These are phyloP conservation scores for Aythya baeri DNA, from an alignment of 2,113 vertebrate genomes.

Conservation along the genomic window DNA sequence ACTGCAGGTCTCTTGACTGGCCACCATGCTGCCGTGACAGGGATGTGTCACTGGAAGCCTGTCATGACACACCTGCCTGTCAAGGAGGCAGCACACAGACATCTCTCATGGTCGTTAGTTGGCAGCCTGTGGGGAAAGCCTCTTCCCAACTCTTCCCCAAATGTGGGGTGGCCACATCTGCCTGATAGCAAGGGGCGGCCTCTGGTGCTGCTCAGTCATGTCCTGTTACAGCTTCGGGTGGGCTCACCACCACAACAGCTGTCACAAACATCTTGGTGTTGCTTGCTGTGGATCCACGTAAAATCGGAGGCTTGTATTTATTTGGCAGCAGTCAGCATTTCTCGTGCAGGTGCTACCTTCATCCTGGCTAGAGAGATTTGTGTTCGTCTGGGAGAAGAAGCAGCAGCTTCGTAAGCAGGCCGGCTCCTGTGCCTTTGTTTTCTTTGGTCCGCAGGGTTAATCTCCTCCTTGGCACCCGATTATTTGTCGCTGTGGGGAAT, in stretches of 20 bases:
- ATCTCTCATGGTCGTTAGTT: neutral
- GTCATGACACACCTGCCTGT: neutral
- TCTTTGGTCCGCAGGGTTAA: conserved; percentile 29
- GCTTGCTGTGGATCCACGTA: neutral
- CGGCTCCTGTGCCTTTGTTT: conserved; percentile 1
- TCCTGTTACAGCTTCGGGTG: neutral
- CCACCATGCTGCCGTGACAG: neutral
- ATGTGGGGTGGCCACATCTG: neutral
- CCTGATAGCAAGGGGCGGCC: neutral
- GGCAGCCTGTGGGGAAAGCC: neutral
- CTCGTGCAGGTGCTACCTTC: neutral
- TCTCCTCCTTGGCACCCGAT: conserved; percentile 60
- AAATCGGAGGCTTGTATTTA: neutral
- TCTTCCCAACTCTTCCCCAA: neutral
- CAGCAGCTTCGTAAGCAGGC: conserved; percentile 19
- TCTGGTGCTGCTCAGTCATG: neutral
- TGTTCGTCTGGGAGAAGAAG: neutral
- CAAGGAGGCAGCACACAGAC: neutral
- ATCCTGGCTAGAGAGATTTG: neutral
- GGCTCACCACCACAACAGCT: neutral
- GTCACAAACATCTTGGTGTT: neutral
- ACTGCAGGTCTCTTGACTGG: conserved; percentile 45
- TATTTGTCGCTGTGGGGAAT: conserved; percentile 7
- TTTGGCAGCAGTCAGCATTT: neutral
- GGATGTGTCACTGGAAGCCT: conserved; percentile 5